phyloP scores from a whole-genome alignment of 1,140 invertebrate genomes.

The Zaprionus tsacasi region DNA sequence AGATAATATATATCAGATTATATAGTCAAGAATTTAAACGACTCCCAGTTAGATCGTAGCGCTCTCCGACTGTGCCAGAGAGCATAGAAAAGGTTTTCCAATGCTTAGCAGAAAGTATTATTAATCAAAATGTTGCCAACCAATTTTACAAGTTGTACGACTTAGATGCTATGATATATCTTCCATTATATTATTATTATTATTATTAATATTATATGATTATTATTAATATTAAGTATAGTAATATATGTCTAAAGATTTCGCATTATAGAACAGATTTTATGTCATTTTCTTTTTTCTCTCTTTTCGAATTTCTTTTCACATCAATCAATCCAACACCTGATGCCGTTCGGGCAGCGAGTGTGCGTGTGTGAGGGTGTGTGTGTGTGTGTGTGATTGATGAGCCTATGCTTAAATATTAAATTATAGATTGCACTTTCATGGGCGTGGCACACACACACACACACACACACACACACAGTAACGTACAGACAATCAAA shows the following conservation, averaged over 20 bases:
- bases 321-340: conserved; percentile 68
- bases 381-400: conserved; percentile 14
- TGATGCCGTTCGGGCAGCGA: conserved; percentile 72
- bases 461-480: conserved; percentile 20
- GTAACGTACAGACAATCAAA: not conserved
- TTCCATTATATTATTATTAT: conserved; percentile 35
- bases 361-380: conserved; percentile 3
- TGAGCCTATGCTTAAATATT: conserved; percentile 40
- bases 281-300: conserved; percentile 9
- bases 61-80: not conserved
- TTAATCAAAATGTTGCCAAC: conserved; percentile 54
- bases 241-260: conserved; percentile 16
- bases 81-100: conserved; percentile 69
- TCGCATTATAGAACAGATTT: conserved; percentile 48
- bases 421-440: conserved; percentile 52
- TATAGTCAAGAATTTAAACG: not conserved
- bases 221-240: conserved; percentile 17
- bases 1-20: too few relatives aligned
- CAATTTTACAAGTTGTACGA: conserved; percentile 62
- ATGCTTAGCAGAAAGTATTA: conserved; percentile 46
- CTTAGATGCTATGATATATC: conserved; percentile 47
- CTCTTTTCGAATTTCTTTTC: conserved; percentile 28
- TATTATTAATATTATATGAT: conserved; percentile 27
- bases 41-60: conserved; percentile 17
- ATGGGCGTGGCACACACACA: conserved; percentile 40